phyloP scores from a whole-genome alignment of 2,113 vertebrate genomes.

The Scomber scombrus region DNA sequence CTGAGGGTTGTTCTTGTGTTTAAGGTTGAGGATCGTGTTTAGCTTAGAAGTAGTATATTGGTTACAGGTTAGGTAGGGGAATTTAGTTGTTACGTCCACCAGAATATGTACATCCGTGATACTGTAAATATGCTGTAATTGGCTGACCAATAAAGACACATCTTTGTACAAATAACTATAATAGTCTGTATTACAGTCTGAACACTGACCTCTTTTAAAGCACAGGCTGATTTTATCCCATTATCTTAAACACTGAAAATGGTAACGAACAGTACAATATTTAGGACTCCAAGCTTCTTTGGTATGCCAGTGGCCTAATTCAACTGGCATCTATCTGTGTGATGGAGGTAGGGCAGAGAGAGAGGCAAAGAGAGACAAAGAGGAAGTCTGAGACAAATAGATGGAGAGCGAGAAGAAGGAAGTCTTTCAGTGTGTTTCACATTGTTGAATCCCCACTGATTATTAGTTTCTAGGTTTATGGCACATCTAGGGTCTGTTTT shows the following conservation, averaged over 20 bases:
- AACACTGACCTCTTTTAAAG: too few relatives aligned
- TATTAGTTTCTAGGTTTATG: constrained; percentile 62
- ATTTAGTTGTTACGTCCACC: background rate
- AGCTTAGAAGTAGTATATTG: too few relatives aligned
- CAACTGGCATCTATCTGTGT: constrained; percentile 4
- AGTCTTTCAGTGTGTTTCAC: constrained; percentile 38
- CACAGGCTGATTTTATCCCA: too few relatives aligned
- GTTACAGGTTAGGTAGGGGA: too few relatives aligned
- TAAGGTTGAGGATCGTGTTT: too few relatives aligned
- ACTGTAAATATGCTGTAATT: background rate
- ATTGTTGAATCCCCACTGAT: constrained; percentile 58
- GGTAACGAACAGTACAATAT: background rate
- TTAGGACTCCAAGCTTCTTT: constrained; percentile 2
- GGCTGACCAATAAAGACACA: background rate
- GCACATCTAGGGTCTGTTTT: constrained; percentile 55
- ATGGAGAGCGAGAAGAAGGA: constrained; percentile 18
- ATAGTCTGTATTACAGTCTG: background rate
- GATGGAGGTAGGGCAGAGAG: constrained; percentile 9
- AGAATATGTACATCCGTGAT: background rate
- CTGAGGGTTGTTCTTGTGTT: too few relatives aligned
- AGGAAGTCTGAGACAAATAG: constrained; percentile 50
- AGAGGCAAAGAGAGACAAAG: constrained; percentile 43
- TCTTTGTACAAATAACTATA: background rate
- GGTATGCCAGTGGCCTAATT: constrained; percentile 24
- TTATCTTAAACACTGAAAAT: background rate